A percentile compares a stretch with the other conserved stretches of the same genome.
Conservation (phyloP, 2,888 invertebrate genomes). For the Seira sanloemensis region DNA sequence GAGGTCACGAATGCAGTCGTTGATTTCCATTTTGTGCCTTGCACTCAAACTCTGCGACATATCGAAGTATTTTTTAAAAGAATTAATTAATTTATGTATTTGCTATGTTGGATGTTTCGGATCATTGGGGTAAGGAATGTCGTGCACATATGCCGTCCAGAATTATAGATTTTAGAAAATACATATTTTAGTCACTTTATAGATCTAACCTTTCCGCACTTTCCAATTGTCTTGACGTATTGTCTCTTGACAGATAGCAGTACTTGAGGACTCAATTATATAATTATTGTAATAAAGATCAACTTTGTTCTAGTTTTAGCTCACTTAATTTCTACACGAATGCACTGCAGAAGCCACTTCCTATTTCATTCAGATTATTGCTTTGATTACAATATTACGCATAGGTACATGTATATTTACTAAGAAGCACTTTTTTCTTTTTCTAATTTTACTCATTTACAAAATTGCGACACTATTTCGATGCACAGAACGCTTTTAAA, state of each 20-base stretch:
- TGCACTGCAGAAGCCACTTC: constrained; percentile 40
- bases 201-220: background rate
- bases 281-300: no score
- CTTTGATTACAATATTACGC: constrained; percentile 20
- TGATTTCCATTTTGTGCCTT: background rate
- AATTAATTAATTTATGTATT: background rate
- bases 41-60: background rate
- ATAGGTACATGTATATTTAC: no score
- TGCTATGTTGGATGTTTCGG: background rate
- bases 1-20: no score
- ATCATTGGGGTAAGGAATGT: no score
- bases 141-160: background rate
- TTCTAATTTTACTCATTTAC: no score
- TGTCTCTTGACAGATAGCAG: background rate
- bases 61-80: background rate
- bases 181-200: no score
- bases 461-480: no score
- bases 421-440: no score
- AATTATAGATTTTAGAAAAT: no score
- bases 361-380: constrained; percentile 24
- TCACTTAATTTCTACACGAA: background rate
- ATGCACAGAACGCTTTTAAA: no score
- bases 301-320: background rate
- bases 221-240: background rate
- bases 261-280: background rate